Base-by-base conservation (phyloP, 2,113 vertebrate genomes). In the Pyrgilauda ruficollis region DNA sequence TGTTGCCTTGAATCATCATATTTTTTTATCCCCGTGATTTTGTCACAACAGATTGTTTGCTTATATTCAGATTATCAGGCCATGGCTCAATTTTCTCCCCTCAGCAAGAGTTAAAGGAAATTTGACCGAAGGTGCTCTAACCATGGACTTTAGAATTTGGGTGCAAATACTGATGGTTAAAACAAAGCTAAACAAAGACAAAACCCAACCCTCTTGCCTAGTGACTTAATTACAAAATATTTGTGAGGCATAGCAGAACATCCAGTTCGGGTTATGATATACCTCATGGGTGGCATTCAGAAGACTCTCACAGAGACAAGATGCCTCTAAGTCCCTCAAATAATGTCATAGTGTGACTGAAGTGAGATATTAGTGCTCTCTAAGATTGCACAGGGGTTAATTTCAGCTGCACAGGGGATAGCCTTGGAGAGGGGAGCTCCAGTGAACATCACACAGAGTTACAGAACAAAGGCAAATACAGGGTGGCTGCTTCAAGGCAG, bases 111-210 rank as follows among this genome's bases (percentile, higher is more conserved):
- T 63, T 88, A 91, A 91, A 87, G 39, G 47, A 80, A 70, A 90
- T 62, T 41, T 63, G 77, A 75, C 79, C 5, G 0, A 16, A 39
- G 56, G 14, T n/a, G 31, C 39, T 59, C 72, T 74, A 93, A 85
- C 19, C 31, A 13, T 47, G 88, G 87, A 91, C 93, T 96, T 95
- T 52, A 94, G 90, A 88, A 94, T 93, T 67, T 93, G 87, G 67
- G 47, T 77, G 41, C n/a, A 95, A 89, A 89, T 61, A 73, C 77
- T 6, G 31, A 69, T 33, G 63, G 83, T 41, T 76, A 83, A 94
- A 91, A 80, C 63, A 89, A 74, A 64, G 30, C 41, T 64, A 85
- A 72, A 56, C 5, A 82, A 93, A 94, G 41, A 20, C 22, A 74
- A 55, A 84, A 3, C 22, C 28, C 37, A 73, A 55, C 23, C 21